These are phyloP conservation scores for Fistularia commersonii DNA, from an alignment of 2,797 vertebrate genomes.

Conservation along the genomic window DNA sequence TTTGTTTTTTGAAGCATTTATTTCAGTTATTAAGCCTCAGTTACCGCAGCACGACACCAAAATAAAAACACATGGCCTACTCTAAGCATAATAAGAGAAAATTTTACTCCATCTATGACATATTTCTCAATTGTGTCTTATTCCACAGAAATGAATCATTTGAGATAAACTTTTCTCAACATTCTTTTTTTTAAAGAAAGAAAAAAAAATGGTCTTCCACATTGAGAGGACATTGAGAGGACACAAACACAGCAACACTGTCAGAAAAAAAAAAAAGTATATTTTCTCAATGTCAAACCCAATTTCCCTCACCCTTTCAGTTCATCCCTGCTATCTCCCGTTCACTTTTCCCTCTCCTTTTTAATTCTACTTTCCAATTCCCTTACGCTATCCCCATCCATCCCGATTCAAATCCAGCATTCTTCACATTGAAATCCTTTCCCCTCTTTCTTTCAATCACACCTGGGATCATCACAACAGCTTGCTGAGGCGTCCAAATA, in stretches of 20 bases:
- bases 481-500: no score
- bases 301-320: conserved; percentile 7
- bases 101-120: conserved; percentile 11
- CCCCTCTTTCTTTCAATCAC: neutral
- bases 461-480: no score
- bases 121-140: no score
- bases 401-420: neutral
- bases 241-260: no score
- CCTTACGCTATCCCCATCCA: neutral
- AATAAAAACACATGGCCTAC: conserved; percentile 16
- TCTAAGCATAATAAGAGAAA: conserved; percentile 9
- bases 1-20: neutral
- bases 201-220: no score
- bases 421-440: conserved; percentile 11
- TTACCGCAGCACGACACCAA: conserved; percentile 11
- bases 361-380: no score
- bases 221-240: no score
- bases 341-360: no score
- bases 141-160: conserved; percentile 26
- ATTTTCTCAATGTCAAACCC: conserved; percentile 7
- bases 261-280: no score
- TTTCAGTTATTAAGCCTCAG: conserved; percentile 4
- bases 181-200: no score
- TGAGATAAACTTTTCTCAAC: conserved; percentile 18
- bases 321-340: conserved; percentile 9